Base-by-base conservation (phyloP, 2,888 invertebrate species). In the Eugnorisma glareosa region DNA sequence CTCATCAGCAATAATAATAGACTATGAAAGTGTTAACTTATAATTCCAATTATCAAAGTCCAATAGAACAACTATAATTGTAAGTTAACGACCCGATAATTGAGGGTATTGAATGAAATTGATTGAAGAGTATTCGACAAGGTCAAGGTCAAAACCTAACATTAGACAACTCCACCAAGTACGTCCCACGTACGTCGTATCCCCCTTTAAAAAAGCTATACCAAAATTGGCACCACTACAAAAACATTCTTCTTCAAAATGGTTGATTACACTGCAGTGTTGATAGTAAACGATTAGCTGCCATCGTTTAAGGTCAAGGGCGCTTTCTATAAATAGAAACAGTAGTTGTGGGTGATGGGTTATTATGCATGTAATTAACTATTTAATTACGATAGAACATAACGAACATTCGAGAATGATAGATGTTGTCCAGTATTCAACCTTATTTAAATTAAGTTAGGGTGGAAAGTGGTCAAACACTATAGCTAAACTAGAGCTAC, bases 241-340 rank as follows among this genome's bases (percentile, higher is more conserved):
- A 43, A 67, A 64, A 15, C 70, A 66, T 59, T 73, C 24, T 61
- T 61, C 28, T 35, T 74, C 69, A 71, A 69, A 83, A 72, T 69
- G 54, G 45, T 76, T 77, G 72, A 78, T 84, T 78, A 67, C 37
- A 84, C 72, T 85, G 83, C 85, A 78, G 59, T 63, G 66, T 77
- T 77, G 54, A 70, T 67, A 1, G 66, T 28, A 31, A 28, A 57
- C 48, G 57, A 69, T 73, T 67, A 79, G n/a, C 28, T 51, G 15
- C 7, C 15, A 68, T 70, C 70, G 81, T 80, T 73, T 51, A 70
- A 77, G 77, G 84, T 28, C 84, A 84, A 83, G 84, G 84, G 10
- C 37, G 15, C 31, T 57, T 66, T 54, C 61, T 8, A 61, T 71
- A 73, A 73, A 81, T 73, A 81, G 81, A 69, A 31, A 43, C 7